Evolutionary conservation across 1,140 invertebrate species (phyloP).

Genomic region (Bilobella aurantiaca): DNA sequence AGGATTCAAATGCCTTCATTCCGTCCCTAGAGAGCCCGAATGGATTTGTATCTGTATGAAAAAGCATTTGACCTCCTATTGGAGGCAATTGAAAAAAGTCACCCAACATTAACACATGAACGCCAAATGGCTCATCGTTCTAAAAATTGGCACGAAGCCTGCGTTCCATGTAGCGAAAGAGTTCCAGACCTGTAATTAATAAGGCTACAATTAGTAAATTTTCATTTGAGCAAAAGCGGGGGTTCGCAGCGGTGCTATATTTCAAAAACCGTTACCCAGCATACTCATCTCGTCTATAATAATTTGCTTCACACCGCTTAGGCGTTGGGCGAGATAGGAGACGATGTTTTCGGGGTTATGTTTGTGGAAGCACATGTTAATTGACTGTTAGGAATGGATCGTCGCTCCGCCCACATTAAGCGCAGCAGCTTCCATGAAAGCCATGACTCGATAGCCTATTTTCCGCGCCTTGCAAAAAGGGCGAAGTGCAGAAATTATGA

Average conservation of each 20-base stretch:
- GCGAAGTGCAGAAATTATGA: not conserved
- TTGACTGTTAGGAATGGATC: not conserved
- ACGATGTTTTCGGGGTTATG: not conserved
- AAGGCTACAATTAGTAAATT: too few species aligned
- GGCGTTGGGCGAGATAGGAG: not conserved
- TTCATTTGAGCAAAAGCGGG: too few species aligned
- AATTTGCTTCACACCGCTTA: not conserved
- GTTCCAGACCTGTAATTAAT: not conserved
- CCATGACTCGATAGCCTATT: not conserved
- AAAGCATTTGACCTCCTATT: too few species aligned
- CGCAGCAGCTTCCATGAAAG: not conserved
- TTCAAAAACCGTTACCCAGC: too few species aligned
- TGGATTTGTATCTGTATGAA: too few species aligned
- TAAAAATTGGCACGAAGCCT: not conserved
- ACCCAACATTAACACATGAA: too few species aligned
- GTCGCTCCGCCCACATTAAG: not conserved
- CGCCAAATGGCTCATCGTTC: not conserved
- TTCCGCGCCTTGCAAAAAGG: not conserved
- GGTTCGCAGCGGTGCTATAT: too few species aligned
- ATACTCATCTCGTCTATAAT: not conserved
- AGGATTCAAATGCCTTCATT: too few species aligned
- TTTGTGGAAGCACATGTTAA: not conserved
- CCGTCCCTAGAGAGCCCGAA: too few species aligned
- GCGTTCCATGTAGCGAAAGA: not conserved
- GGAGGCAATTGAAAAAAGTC: too few species aligned